Base-by-base conservation (phyloP, 2,113 vertebrate genomes). In the Shinisaurus crocodilurus region DNA sequence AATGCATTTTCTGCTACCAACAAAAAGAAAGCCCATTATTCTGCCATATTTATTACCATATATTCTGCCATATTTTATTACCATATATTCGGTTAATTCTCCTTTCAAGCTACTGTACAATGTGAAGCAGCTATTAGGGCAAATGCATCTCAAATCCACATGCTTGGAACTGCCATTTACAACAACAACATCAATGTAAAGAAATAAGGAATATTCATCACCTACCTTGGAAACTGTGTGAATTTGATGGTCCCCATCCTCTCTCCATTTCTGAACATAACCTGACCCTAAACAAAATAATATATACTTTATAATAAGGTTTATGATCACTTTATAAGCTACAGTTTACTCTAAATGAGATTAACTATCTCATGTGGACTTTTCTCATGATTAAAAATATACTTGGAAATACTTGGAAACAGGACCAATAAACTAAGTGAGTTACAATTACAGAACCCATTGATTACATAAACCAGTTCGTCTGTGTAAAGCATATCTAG, bases 201-300 rank as follows among this genome's bases (percentile, higher is more conserved):
- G 89, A 79, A 95, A 93, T 81, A 92, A 93, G 82, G 88, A 95
- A 86, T 75, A 88, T 85, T 90, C 84, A 70, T 89, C 91, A 85
- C 97, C 89, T 98, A 99, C 99, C 99, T 99, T 99, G 99, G 97
- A 99, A n/a, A 99, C 91, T 99, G 99, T 2, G 98, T 99, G 97
- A 99, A 99, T 97, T 99, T 99, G 95, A 99, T 99, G 76, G 99
- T 99, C 82, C 99, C 99, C 99, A 99, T 99, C 93, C 99, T 97
- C 95, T 99, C 99, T 93, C 99, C 99, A 34, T 99, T 99, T 96
- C 98, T 98, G 97, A 99, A 99, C 97, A 99, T 98, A 96, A 99
- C 99, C 98, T 99, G 98, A 93, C 99, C 99, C 99, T 99, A 97
- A 93, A 97, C 94, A 91, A 95, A 97, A 90, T 70, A 97, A 97